These are phyloP conservation scores for Salvator merianae DNA, from an alignment of 2,113 vertebrate species.

Conservation along the genomic window DNA sequence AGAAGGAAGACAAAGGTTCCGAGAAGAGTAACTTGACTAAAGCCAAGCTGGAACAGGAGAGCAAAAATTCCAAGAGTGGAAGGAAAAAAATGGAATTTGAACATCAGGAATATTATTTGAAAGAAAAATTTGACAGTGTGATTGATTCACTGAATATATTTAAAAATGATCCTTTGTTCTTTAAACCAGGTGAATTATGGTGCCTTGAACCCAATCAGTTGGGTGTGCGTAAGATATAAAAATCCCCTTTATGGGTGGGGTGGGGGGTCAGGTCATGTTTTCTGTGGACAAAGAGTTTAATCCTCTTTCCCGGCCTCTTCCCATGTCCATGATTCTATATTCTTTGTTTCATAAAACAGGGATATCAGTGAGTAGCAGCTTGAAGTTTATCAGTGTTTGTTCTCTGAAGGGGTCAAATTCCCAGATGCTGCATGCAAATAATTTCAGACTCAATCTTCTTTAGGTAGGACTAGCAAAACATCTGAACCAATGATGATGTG, in stretches of 20 bases:
- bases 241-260: too few species aligned
- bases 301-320: not conserved
- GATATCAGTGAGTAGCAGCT: not conserved
- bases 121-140: constrained; percentile 89
- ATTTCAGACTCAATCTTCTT: not conserved
- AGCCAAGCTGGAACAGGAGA: constrained; percentile 62
- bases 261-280: too few species aligned
- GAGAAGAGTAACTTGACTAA: constrained; percentile 67
- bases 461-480: not conserved
- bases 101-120: constrained; percentile 93
- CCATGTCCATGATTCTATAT: too few species aligned
- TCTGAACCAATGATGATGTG: not conserved
- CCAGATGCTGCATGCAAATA: not conserved
- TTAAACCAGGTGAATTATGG: constrained; percentile 89
- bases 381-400: not conserved
- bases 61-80: constrained; percentile 59
- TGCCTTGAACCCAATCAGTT: not conserved
- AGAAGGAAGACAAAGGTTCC: constrained; percentile 63
- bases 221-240: not conserved
- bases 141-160: constrained; percentile 90
- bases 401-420: not conserved
- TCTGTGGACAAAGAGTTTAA: too few species aligned
- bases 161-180: constrained; percentile 94
- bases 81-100: constrained; percentile 86
- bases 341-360: not conserved